These are phyloP conservation scores for Sturmia bella DNA, from an alignment of 2,888 invertebrate species.

Conservation along the genomic window DNA sequence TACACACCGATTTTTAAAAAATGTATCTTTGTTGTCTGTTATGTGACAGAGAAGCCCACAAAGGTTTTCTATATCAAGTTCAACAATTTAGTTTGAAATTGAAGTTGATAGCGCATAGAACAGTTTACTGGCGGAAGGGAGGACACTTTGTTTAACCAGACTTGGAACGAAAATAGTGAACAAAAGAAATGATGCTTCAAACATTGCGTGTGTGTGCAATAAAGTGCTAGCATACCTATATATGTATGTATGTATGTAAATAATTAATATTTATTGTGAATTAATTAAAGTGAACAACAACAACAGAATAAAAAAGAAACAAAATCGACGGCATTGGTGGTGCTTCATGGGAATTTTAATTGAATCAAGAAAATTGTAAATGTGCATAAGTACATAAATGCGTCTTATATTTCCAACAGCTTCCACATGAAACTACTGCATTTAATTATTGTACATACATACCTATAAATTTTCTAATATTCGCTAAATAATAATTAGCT, in stretches of 20 bases:
- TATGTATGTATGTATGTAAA: constrained; percentile 1
- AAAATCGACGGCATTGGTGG: constrained; percentile 37
- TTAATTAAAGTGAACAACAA: constrained; percentile 20
- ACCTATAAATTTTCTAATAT: not conserved
- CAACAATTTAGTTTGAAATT: constrained; percentile 60
- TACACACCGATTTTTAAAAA: constrained; percentile 12
- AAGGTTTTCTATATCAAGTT: constrained; percentile 63
- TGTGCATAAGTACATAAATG: not conserved
- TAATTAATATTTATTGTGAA: constrained; percentile 8
- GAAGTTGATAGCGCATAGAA: constrained; percentile 55
- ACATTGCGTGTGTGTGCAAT: constrained; percentile 8
- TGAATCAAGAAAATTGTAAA: constrained; percentile 10
- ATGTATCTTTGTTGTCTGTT: constrained; percentile 41
- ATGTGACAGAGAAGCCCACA: constrained; percentile 60
- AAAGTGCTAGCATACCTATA: too few relatives aligned
- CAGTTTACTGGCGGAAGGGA: not conserved
- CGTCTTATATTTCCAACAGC: constrained; percentile 6
- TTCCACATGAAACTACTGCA: constrained; percentile 32
- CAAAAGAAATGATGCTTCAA: constrained; percentile 13
- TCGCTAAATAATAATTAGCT: not conserved
- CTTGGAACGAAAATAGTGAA: not conserved
- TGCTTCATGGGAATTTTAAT: constrained; percentile 28
- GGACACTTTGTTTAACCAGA: constrained; percentile 19
- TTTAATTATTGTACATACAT: constrained; percentile 30
- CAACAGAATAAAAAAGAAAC: too few relatives aligned